phyloP scores from a whole-genome alignment of 2,113 vertebrate species.

The Bufo bufo region DNA sequence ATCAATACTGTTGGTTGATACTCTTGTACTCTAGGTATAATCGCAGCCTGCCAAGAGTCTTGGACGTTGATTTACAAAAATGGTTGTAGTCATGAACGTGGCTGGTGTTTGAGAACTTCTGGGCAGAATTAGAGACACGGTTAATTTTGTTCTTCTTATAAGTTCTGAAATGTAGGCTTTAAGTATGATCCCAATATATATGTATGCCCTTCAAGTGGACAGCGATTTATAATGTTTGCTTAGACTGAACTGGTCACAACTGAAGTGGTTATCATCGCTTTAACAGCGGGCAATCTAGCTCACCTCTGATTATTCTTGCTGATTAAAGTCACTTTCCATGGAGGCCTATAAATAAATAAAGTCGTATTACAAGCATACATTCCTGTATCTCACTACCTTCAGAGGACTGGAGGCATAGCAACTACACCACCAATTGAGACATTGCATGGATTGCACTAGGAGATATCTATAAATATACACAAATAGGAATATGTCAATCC shows the following conservation, averaged over 20 bases:
- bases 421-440: neutral
- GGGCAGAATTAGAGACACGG: neutral
- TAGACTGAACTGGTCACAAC: neutral
- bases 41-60: neutral
- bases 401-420: neutral
- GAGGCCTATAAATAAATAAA: conserved; percentile 67
- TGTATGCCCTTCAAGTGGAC: no score
- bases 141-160: neutral
- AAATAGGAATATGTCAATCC: neutral
- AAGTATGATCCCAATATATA: neutral
- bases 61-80: neutral
- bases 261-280: neutral
- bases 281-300: neutral
- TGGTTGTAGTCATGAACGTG: neutral
- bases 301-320: conserved; percentile 70
- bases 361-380: conserved; percentile 31
- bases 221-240: neutral
- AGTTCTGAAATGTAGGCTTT: neutral
- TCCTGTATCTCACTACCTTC: neutral
- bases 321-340: conserved; percentile 79
- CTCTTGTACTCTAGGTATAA: neutral
- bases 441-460: neutral
- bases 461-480: neutral
- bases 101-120: no score
- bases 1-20: neutral